A percentile compares a stretch with the other conserved stretches of the same genome.
Evolutionary conservation across 2,113 vertebrate species (phyloP).

Genomic region (Prolemur simus): DNA sequence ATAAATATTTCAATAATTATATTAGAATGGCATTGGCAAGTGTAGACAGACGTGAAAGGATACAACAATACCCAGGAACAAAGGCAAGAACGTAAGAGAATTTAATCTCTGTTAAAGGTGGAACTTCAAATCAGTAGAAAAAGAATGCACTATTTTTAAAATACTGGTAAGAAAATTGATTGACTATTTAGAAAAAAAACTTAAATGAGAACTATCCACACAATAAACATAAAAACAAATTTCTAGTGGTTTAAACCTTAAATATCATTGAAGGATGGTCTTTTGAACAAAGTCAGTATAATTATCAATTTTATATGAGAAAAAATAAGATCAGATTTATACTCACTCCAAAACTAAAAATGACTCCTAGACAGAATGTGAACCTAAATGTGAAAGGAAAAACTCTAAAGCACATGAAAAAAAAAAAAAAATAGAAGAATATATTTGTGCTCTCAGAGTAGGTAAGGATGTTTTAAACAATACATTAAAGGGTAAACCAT

Average conservation of each 20-base stretch:
- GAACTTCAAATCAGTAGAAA: neutral
- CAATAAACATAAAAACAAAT: neutral
- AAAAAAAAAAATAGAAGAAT: constrained; percentile 8
- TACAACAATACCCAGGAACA: neutral
- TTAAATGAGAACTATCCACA: neutral
- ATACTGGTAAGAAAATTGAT: neutral
- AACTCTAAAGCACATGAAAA: neutral
- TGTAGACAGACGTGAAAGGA: neutral
- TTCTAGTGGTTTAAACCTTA: neutral
- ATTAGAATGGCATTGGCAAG: neutral
- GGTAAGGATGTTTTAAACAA: neutral
- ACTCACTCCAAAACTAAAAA: neutral
- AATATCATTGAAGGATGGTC: neutral
- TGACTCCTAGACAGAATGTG: neutral
- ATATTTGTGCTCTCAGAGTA: neutral
- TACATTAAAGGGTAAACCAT: neutral
- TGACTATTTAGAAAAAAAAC: neutral
- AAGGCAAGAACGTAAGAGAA: constrained; percentile 9
- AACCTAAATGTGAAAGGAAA: constrained; percentile 4
- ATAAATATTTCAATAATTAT: neutral
- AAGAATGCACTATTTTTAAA: neutral
- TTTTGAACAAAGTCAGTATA: neutral
- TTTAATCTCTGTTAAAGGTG: neutral
- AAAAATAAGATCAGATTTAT: neutral
- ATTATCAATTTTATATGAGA: neutral